Evolutionary conservation across 2,888 invertebrate species (phyloP).

Genomic region (Chrysolina oricalcia): DNA sequence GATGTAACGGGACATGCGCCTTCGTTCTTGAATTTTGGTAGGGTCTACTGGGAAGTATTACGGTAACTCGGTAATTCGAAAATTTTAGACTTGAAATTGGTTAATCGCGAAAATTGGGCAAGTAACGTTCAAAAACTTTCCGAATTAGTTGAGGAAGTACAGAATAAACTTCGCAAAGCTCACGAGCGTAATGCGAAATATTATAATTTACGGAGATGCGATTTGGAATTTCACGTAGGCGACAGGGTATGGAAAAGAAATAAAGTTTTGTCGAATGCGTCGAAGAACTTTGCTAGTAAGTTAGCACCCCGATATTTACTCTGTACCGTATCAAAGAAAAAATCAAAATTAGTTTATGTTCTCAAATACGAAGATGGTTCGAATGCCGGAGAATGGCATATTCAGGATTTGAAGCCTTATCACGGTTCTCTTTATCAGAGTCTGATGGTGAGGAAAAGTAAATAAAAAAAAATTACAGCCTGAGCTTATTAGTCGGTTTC

Average conservation of each 20-base stretch:
- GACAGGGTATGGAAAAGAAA: conserved; percentile 11
- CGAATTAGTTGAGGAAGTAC: neutral
- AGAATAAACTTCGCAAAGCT: conserved; percentile 8
- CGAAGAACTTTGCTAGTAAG: conserved; percentile 20
- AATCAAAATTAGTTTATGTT: conserved; percentile 8
- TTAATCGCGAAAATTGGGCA: neutral
- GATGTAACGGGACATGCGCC: too few relatives aligned
- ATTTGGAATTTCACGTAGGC: conserved; percentile 13
- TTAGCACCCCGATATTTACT: conserved; percentile 5
- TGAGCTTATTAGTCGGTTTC: neutral
- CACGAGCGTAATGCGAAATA: conserved; percentile 15
- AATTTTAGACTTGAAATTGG: neutral
- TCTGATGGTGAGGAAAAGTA: neutral
- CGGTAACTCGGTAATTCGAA: neutral
- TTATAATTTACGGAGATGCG: conserved; percentile 16
- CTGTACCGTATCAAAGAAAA: neutral
- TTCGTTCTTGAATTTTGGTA: too few relatives aligned
- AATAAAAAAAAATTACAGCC: neutral
- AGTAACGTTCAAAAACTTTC: neutral
- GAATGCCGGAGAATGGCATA: conserved; percentile 14
- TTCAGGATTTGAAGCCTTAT: conserved; percentile 23
- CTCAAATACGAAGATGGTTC: conserved; percentile 18
- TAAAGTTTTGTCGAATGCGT: neutral
- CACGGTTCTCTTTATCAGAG: neutral
- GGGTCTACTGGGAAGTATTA: neutral